Base-by-base conservation (phyloP, 2,797 vertebrate genomes). In the Acridotheres tristis region DNA sequence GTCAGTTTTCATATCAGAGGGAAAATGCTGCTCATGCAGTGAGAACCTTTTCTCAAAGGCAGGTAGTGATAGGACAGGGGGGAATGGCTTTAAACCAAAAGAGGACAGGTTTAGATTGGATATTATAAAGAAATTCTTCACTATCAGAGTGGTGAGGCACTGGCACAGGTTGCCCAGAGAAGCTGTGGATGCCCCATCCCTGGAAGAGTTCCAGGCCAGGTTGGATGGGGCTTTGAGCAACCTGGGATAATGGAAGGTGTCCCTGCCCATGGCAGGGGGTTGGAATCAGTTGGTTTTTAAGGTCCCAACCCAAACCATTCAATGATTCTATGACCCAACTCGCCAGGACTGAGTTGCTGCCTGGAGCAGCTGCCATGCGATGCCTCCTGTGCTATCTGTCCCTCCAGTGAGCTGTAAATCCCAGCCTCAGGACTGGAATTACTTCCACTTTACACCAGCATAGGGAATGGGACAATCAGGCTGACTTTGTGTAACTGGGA, bases 401-500 rank as follows among this genome's bases (percentile, higher is more conserved):
- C 45, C n/a, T 53, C 48, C 0, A 1, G 15, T 45, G 86, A 67
- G n/a, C 9, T 10, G 59, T 11, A 87, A 89, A 87, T 66, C 20
- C n/a, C 71, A 66, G 51, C 36, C 77, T 54, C 3, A 4, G 62
- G 42, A 45, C 90, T 79, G 47, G 79, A 88, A 66, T 81, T 66
- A 18, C 43, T 92, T 59, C 59, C 38, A 16, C 22, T 81, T 75
- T 69, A 47, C 53, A 71, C 47, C 69, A 57, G 67, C 38, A 16
- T 16, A 81, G 88, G 32, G 51, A 80, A 61, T 63, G 85, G 92
- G 86, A 76, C 76, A 85, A 59, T 88, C 93, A 95, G 85, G 47
- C 32, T 84, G 85, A 85, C 76, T 95, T 92, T 76, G 38, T 91
- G 42, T 92, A 97, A 95, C 80, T 97, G 94, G 95, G 96, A 93